phyloP scores from a whole-genome alignment of 1,140 invertebrate species.

The Drosophila jambulina region DNA sequence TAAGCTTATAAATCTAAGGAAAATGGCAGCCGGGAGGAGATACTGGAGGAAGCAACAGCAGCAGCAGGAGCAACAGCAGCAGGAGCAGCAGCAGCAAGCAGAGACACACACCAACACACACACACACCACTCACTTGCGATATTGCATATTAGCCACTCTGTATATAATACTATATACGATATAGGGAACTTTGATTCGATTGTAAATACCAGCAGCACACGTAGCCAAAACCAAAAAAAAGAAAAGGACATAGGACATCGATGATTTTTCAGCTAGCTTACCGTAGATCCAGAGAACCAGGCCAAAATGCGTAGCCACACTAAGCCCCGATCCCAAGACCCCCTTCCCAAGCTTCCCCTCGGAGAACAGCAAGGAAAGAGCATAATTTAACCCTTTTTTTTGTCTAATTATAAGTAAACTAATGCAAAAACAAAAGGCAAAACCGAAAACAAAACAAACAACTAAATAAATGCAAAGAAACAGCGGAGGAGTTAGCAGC shows the following conservation, averaged over 20 bases:
- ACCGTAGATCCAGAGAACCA: conserved; percentile 22
- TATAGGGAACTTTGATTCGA: conserved; percentile 62
- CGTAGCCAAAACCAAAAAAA: conserved; percentile 10
- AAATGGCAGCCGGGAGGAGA: conserved; percentile 20
- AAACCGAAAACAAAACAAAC: background rate
- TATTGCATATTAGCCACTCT: conserved; percentile 58
- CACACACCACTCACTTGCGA: conserved; percentile 25
- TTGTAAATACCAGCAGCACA: conserved; percentile 71
- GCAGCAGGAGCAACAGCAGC: conserved; percentile 15
- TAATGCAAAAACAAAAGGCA: conserved; percentile 60
- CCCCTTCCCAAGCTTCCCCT: conserved; percentile 35
- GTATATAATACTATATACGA: conserved; percentile 67
- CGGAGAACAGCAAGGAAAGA: conserved; percentile 31
- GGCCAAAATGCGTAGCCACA: conserved; percentile 12
- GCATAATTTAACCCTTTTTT: conserved; percentile 60
- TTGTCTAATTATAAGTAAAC: conserved; percentile 78
- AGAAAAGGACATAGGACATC: background rate
- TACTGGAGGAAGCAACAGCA: conserved; percentile 1
- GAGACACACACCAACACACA: conserved; percentile 18
- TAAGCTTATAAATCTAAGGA: conserved; percentile 67
- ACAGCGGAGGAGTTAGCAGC: conserved; percentile 61
- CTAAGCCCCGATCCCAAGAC: background rate
- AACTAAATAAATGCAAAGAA: conserved; percentile 19
- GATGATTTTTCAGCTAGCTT: conserved; percentile 40
- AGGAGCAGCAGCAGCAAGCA: conserved; percentile 14